These are phyloP conservation scores for Hestina assimilis DNA, from an alignment of 1,140 invertebrate species.

Conservation along the genomic window DNA sequence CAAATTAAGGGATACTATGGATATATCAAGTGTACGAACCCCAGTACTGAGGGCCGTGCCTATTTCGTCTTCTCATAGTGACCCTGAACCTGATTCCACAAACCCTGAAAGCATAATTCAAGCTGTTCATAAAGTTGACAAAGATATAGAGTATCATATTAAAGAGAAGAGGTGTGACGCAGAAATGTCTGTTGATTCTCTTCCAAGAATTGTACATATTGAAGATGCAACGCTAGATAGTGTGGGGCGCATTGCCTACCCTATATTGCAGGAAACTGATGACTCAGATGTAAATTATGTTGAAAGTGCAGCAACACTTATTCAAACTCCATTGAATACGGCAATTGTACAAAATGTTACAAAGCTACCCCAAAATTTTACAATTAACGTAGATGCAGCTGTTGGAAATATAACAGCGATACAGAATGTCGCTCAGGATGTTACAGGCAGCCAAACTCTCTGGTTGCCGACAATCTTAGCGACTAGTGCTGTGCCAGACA, in stretches of 20 bases:
- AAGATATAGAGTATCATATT: conserved; percentile 67
- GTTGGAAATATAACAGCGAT: conserved; percentile 71
- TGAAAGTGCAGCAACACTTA: conserved; percentile 64
- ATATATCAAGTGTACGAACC: conserved; percentile 63
- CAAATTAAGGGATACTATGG: conserved; percentile 72
- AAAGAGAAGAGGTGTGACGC: conserved; percentile 59
- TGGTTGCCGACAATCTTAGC: conserved; percentile 70
- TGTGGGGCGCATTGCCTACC: conserved; percentile 59
- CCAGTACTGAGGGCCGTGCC: conserved; percentile 64
- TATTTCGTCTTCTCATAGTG: conserved; percentile 55
- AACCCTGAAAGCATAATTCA: conserved; percentile 71
- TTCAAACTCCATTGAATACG: conserved; percentile 65
- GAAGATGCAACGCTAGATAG: conserved; percentile 60
- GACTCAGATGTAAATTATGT: conserved; percentile 64
- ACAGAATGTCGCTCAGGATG: conserved; percentile 72
- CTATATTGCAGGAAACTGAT: conserved; percentile 61
- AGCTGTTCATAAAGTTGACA: conserved; percentile 63
- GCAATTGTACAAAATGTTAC: conserved; percentile 72
- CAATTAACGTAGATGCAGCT: conserved; percentile 69
- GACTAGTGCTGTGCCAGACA: conserved; percentile 55
- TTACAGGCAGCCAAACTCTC: conserved; percentile 65
- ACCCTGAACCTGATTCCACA: conserved; percentile 72
- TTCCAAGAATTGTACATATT: conserved; percentile 63
- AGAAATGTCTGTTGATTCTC: conserved; percentile 64
- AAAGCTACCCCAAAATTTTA: conserved; percentile 73